Percentiles rank a stretch among this genome's conserved stretches.
phyloP scores from a whole-genome alignment of 2,113 vertebrate genomes.

The Semicossyphus pulcher region DNA sequence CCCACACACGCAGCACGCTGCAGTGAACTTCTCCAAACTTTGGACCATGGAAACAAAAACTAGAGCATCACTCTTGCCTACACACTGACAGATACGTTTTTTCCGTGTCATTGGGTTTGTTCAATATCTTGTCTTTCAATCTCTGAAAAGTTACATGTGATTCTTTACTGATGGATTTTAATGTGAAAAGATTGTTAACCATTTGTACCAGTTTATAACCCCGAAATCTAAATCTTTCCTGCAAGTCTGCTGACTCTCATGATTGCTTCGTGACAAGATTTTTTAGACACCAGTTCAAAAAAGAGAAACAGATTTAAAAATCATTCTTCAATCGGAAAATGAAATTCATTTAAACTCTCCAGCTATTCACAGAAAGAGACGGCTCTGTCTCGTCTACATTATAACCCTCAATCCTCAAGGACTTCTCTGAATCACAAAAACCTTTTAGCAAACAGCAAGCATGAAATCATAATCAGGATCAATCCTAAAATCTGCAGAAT shows the following conservation, averaged over 20 bases:
- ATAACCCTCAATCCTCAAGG: slow-evolving; percentile 11
- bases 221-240: not conserved
- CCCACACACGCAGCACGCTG: slow-evolving; percentile 62
- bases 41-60: slow-evolving; percentile 45
- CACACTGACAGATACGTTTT: slow-evolving; percentile 52
- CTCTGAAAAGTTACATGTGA: slow-evolving; percentile 6
- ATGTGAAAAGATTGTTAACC: slow-evolving; percentile 20
- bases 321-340: not conserved
- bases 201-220: not conserved
- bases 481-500: not conserved
- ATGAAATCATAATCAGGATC: slow-evolving; percentile 1
- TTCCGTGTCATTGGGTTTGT: slow-evolving; percentile 26
- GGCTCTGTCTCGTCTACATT: slow-evolving; percentile 30
- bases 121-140: not conserved
- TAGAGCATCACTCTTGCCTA: slow-evolving; percentile 49
- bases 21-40: slow-evolving; percentile 56
- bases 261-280: not conserved
- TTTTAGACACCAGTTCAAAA: not conserved
- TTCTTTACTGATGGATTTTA: not conserved
- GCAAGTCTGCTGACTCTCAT: not conserved
- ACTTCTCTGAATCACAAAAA: slow-evolving; percentile 5
- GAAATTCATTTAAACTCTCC: slow-evolving; percentile 9
- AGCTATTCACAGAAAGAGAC: slow-evolving; percentile 21
- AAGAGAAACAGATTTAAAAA: not conserved
- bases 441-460: not conserved